These are phyloP conservation scores for Creontiades dilutus DNA, from an alignment of 2,888 invertebrate genomes.

Conservation along the genomic window DNA sequence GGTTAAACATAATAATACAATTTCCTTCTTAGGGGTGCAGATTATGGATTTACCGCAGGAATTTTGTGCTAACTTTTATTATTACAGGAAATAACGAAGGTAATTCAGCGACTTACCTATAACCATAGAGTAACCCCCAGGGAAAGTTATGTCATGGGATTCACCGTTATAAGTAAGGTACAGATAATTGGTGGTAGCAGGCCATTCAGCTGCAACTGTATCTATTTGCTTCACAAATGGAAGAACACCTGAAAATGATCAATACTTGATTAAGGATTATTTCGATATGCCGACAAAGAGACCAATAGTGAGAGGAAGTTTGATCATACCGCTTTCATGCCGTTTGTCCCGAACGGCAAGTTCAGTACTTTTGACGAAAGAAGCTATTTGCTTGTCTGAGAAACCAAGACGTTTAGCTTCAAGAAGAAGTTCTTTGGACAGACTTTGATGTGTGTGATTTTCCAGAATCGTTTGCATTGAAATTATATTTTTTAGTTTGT, in stretches of 20 bases:
- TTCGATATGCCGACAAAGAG: no score
- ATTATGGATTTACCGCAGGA: no score
- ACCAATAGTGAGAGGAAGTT: no score
- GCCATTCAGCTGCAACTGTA: conserved; percentile 99
- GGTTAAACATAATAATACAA: no score
- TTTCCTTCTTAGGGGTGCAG: no score
- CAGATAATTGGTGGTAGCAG: conserved; percentile 98
- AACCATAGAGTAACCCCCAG: conserved; percentile 90
- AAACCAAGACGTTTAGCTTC: conserved; percentile 96
- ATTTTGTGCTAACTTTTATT: no score
- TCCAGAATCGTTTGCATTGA: conserved; percentile 86
- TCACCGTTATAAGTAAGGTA: conserved; percentile 97
- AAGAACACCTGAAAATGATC: conserved; percentile 81
- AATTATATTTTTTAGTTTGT: conserved; percentile 96
- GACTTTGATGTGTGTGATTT: conserved; percentile 81
- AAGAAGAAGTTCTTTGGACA: conserved; percentile 84
- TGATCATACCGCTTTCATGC: conserved; percentile 81
- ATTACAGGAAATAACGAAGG: neutral
- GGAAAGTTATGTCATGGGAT: conserved; percentile 90
- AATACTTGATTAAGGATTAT: neutral
- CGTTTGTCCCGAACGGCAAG: conserved; percentile 88
- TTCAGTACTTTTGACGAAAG: conserved; percentile 91
- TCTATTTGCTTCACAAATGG: conserved; percentile 98
- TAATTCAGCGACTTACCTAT: conserved; percentile 82
- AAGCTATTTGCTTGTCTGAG: conserved; percentile 97